phyloP scores from a whole-genome alignment of 2,113 vertebrate species.

The Platycercus adscitus region DNA sequence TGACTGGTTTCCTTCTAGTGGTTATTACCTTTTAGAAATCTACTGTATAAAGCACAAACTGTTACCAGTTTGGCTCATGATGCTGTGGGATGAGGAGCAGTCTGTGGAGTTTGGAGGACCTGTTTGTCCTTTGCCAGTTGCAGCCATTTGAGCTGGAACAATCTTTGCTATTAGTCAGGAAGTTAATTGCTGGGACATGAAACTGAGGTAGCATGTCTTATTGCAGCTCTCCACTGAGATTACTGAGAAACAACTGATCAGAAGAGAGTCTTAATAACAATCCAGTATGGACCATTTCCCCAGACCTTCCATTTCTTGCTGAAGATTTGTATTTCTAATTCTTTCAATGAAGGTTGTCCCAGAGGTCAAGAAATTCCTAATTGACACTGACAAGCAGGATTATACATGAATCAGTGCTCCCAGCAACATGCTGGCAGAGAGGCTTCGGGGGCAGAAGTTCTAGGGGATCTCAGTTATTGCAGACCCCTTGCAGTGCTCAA shows the following conservation, averaged over 20 bases:
- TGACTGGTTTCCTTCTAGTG: not conserved
- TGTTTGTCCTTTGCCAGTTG: not conserved
- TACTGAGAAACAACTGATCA: not conserved
- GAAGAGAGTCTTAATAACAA: not conserved
- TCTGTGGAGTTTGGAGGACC: not conserved
- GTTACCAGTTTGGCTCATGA: not conserved
- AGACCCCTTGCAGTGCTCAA: not conserved
- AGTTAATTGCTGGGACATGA: not conserved
- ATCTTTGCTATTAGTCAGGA: not conserved
- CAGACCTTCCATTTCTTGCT: not conserved
- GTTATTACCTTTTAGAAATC: not conserved
- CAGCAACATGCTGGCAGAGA: not conserved
- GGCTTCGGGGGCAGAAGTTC: not conserved
- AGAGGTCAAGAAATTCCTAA: conserved; percentile 17
- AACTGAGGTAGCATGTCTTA: not conserved
- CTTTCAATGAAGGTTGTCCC: not conserved
- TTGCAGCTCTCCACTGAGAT: not conserved
- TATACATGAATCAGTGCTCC: not conserved
- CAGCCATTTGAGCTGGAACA: not conserved
- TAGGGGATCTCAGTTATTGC: not conserved
- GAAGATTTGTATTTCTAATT: not conserved
- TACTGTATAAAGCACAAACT: not conserved
- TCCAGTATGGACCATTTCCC: not conserved
- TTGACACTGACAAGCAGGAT: not conserved
- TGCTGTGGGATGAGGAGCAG: not conserved